A percentile compares a stretch with the other conserved stretches of the same genome.
phyloP scores from a whole-genome alignment of 2,113 vertebrate species.

The Vulpes vulpes region DNA sequence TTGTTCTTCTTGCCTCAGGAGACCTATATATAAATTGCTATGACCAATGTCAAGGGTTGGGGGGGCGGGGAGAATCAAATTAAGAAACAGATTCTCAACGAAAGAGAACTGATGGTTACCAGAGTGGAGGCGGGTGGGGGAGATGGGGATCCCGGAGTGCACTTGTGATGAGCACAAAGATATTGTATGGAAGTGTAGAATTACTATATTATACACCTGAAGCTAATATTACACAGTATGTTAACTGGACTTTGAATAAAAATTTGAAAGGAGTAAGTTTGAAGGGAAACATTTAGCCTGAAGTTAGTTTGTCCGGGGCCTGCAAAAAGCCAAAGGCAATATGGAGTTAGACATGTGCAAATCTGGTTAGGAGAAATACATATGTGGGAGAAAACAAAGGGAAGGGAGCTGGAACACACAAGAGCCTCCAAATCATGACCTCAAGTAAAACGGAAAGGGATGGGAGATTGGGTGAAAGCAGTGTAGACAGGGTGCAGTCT shows the following conservation, averaged over 20 bases:
- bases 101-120: background rate
- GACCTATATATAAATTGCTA: background rate
- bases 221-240: no score
- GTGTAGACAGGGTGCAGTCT: background rate
- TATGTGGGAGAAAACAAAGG: background rate
- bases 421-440: background rate
- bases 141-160: background rate
- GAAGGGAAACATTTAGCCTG: background rate
- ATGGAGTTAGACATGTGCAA: background rate
- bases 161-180: no score
- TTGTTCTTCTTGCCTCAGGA: background rate
- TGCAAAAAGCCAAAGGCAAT: background rate
- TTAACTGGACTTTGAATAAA: no score
- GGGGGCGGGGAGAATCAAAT: rapidly evolving
- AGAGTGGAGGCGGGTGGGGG: background rate
- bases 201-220: no score
- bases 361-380: background rate
- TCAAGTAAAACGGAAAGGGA: background rate
- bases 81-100: background rate
- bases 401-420: background rate
- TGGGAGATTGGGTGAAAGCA: background rate
- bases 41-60: background rate
- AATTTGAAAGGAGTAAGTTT: background rate
- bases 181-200: no score
- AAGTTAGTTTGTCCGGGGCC: background rate